Base-by-base conservation (phyloP, 2,888 invertebrate species). In the Leucophenga montana region DNA sequence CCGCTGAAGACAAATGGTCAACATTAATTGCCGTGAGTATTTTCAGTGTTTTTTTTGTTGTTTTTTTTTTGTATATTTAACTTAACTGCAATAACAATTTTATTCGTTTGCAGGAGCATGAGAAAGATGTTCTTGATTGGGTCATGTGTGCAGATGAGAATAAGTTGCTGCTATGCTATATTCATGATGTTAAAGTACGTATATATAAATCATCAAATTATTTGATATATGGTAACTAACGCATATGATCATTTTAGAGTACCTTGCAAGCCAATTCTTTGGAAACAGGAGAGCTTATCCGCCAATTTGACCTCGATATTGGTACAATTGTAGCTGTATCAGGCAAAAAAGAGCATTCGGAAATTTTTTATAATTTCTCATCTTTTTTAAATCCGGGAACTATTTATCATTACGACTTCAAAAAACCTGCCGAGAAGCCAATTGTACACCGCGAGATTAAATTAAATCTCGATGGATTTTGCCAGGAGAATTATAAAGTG, bases 321-420 rank as follows among this genome's bases (percentile, higher is more conserved):
- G 99, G 99, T 20, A 94, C 95, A 0, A 92, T 99, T 44, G 92
- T 92, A 18, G 94, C 94, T 2, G 94, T 95, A 88, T 94, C 95
- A 16, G 97, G 97, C 13, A 93, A 95, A 87, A 95, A 94, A 85
- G 92, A 94, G 80, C 94, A 95, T 83, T 91, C 92, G 0, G 97
- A 97, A 90, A 94, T 98, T 84, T 99, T 98, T 90, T 98, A 95
- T 89, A 93, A 94, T 84, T 98, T 98, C 89, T 94, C 94, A 75
- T 98, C 98, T 0, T 99, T 98, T 90, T 91, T 98, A 65, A 94
- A 95, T 66, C 98, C 99, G 27, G 92, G 92, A 0, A 88, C 85
- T 77, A 97, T 98, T 83, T 98, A 95, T 89, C 93, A 92, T 76
- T 94, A 95, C 73, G 95, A 98, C 89, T 92, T 98, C 80, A 91